These are phyloP conservation scores for Hetaerina titia DNA, from an alignment of 2,888 invertebrate genomes.

Conservation along the genomic window DNA sequence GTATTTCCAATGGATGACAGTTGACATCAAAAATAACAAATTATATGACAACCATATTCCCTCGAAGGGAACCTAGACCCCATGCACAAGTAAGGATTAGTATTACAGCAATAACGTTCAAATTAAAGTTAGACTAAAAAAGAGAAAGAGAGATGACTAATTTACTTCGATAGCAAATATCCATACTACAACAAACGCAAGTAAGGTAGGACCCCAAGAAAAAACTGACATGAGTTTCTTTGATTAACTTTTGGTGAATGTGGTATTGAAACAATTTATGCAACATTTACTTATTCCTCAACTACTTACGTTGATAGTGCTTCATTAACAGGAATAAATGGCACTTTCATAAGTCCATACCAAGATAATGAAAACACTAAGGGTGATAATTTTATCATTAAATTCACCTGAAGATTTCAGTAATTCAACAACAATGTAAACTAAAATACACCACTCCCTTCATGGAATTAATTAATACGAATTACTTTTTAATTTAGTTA, in stretches of 20 bases:
- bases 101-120: constrained; percentile 39
- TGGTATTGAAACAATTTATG: too few relatives aligned
- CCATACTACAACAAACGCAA: constrained; percentile 42
- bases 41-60: constrained; percentile 41
- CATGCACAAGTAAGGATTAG: constrained; percentile 61
- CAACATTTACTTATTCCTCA: too few relatives aligned
- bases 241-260: neutral
- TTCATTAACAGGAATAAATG: too few relatives aligned
- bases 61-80: constrained; percentile 40
- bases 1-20: neutral
- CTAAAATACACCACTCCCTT: too few relatives aligned
- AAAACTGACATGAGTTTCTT: neutral
- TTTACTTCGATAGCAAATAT: constrained; percentile 11
- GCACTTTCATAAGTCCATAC: too few relatives aligned
- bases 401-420: too few relatives aligned
- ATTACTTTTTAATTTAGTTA: too few relatives aligned
- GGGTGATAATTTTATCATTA: too few relatives aligned
- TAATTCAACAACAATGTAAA: too few relatives aligned
- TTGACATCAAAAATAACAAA: neutral
- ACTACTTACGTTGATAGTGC: too few relatives aligned
- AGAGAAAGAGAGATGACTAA: constrained; percentile 25
- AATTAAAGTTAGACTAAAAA: constrained; percentile 40
- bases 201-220: constrained; percentile 25
- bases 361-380: too few relatives aligned
- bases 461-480: too few relatives aligned